Conservation (phyloP, 2,113 vertebrate genomes). For the Chionodraco myersi region DNA sequence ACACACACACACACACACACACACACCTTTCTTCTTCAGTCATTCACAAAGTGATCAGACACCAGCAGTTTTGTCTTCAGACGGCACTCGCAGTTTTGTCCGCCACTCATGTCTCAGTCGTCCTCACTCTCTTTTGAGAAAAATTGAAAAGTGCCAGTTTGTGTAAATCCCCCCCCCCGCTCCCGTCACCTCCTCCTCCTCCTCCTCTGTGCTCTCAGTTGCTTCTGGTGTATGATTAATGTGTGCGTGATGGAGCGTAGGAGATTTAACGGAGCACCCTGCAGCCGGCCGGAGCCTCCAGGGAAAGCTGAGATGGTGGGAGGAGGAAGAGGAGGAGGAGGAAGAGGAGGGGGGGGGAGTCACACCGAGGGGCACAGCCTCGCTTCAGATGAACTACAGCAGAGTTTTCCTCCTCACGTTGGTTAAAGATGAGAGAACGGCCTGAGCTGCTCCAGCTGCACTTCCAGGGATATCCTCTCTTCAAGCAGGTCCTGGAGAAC, state of each 20-base stretch:
- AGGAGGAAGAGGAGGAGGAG: background rate
- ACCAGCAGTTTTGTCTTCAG: conserved; percentile 53
- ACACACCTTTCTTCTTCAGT: conserved; percentile 52
- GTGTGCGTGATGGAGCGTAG: conserved; percentile 43
- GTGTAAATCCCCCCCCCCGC: conserved; percentile 20
- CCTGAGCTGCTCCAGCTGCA: conserved; percentile 99
- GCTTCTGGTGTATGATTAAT: conserved; percentile 45
- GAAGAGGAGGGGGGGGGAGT: conserved; percentile 20
- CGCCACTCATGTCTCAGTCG: conserved; percentile 19
- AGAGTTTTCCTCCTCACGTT: conserved; percentile 57
- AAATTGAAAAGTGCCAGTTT: conserved; percentile 73
- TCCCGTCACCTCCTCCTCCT: conserved; percentile 18
- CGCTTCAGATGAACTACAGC: conserved; percentile 53
- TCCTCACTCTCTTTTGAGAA: conserved; percentile 20
- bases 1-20: background rate
- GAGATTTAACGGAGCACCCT: conserved; percentile 46
- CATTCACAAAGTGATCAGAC: conserved; percentile 56
- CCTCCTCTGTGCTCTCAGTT: conserved; percentile 49
- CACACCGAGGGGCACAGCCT: conserved; percentile 43
- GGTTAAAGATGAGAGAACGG: conserved; percentile 98
- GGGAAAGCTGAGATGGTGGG: conserved; percentile 37
- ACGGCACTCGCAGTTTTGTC: conserved; percentile 13
- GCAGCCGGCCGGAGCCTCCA: conserved; percentile 25
- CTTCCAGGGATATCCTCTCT: conserved; percentile 99
- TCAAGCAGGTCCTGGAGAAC: conserved; percentile 93